Percentiles rank a stretch among this genome's conserved stretches.
phyloP scores from a whole-genome alignment of 2,888 invertebrate species.

The Helleia helle region DNA sequence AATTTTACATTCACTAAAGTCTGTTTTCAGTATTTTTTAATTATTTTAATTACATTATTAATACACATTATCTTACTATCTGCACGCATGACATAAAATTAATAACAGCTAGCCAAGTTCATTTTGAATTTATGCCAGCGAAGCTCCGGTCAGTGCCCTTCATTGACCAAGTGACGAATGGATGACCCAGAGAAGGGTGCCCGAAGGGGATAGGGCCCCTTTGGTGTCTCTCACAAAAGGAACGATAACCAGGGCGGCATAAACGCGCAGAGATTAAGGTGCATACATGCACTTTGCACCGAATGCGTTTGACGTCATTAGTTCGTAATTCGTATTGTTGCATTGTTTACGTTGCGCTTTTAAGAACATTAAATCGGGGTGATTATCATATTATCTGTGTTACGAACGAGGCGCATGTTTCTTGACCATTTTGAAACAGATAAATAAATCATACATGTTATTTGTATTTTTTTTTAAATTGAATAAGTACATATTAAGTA shows the following conservation, averaged over 20 bases:
- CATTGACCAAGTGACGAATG: slow-evolving; percentile 52
- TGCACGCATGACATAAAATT: neutral
- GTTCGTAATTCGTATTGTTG: slow-evolving; percentile 50
- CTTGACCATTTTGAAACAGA: too few species aligned
- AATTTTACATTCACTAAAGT: too few species aligned
- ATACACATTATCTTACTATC: too few species aligned
- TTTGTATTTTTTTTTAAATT: too few species aligned
- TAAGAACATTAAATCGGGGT: too few species aligned
- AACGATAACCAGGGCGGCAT: slow-evolving; percentile 64
- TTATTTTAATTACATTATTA: too few species aligned
- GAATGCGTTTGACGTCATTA: slow-evolving; percentile 62
- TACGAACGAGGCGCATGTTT: too few species aligned
- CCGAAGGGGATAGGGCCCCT: slow-evolving; percentile 72
- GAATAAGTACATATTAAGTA: too few species aligned
- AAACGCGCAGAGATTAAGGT: slow-evolving; percentile 57
- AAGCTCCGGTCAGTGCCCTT: slow-evolving; percentile 9
- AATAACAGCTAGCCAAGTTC: neutral
- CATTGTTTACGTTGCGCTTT: slow-evolving; percentile 61
- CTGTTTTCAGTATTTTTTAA: too few species aligned
- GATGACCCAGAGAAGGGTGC: slow-evolving; percentile 71
- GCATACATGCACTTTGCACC: slow-evolving; percentile 73
- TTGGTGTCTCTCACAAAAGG: slow-evolving; percentile 68
- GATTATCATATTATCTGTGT: too few species aligned
- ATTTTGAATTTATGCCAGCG: neutral
- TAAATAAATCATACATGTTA: too few species aligned